Evolutionary conservation across 2,888 invertebrate genomes (phyloP).

Genomic region (Falcaria lacertinaria): DNA sequence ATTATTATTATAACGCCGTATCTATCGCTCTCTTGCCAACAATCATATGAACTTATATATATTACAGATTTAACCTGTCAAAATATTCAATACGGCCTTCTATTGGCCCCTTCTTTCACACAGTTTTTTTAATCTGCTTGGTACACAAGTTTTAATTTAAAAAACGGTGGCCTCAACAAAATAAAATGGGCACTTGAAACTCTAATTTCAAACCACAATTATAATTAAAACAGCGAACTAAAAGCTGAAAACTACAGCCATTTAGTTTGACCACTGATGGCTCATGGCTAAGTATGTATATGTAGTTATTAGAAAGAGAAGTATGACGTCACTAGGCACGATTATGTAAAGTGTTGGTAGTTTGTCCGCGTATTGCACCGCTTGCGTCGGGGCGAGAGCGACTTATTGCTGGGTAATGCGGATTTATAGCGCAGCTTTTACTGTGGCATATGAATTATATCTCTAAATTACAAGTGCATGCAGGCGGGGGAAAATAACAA

Average conservation of each 20-base stretch:
- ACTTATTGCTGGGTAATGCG: slow-evolving; percentile 23
- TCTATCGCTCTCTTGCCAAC: too few relatives aligned
- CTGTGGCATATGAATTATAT: slow-evolving; percentile 1
- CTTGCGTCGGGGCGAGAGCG: slow-evolving; percentile 9
- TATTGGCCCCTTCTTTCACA: too few relatives aligned
- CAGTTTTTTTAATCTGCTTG: too few relatives aligned
- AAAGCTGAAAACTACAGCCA: slow-evolving; percentile 2
- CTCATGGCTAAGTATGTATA: background rate
- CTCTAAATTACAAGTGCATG: background rate
- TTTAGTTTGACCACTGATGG: background rate
- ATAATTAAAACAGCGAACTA: background rate
- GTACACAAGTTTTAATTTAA: too few relatives aligned
- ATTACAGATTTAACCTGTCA: too few relatives aligned
- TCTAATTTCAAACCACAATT: background rate
- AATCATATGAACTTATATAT: too few relatives aligned
- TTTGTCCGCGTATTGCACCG: slow-evolving; percentile 4
- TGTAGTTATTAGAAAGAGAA: background rate
- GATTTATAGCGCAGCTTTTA: slow-evolving; percentile 20
- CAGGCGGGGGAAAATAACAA: background rate
- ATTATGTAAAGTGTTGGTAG: slow-evolving; percentile 7
- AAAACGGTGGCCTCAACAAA: background rate
- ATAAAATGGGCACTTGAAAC: background rate
- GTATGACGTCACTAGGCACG: slow-evolving; percentile 3
- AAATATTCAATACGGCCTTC: too few relatives aligned
- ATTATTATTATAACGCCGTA: too few relatives aligned